Base-by-base conservation (phyloP, 64 coral and sea anemone genomes). In the Montipora capricornis region DNA sequence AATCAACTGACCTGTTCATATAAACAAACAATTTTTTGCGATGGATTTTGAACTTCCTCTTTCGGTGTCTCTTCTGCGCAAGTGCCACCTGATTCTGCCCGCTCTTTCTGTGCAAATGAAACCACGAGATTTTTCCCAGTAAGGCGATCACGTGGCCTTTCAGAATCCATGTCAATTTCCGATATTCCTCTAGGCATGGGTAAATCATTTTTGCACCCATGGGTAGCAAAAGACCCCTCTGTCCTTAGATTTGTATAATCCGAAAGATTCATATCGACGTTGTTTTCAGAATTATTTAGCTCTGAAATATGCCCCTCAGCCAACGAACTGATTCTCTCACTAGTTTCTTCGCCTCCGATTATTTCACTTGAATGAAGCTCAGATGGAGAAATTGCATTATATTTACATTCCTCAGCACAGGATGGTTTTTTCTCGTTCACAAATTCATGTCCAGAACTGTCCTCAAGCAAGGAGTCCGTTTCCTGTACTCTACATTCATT, bases 1-100 rank as follows among this genome's bases (percentile, higher is more conserved):
- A 26, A 73, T 68, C 8, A 20, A 86, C 82, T 86, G 62, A 86
- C 82, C 82, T 86, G 62, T 86, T 71, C 46, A 86, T 22, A 73
- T 22, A 68, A 60, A 47, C 64, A 86, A 51, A 71, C 82, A 86
- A 86, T 16, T 19, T 86, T 71, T 73, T 8, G 44, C 82, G 68
- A 86, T 20, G 82, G 15, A 16, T 86, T 86, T 86, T 71, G 64
- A 3, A 64, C 70, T 48, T 86, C 82, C 17, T 86, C 66, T 46
- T 3, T 73, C 37, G 45, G 4, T 71, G 37, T 69, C 47, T 49
- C 62, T 52, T 86, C 64, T 50, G 47, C 82, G 82, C 82, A 86
- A 20, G 82, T 45, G 4, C 66, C 66, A 86, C 4, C 62, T 11
- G 15, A 37, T 86, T 20, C 64, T 19, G 17, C 68, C 16, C 1